Evolutionary conservation across 1,140 invertebrate genomes (phyloP).

Genomic region (Pseudomyrmex gracilis): DNA sequence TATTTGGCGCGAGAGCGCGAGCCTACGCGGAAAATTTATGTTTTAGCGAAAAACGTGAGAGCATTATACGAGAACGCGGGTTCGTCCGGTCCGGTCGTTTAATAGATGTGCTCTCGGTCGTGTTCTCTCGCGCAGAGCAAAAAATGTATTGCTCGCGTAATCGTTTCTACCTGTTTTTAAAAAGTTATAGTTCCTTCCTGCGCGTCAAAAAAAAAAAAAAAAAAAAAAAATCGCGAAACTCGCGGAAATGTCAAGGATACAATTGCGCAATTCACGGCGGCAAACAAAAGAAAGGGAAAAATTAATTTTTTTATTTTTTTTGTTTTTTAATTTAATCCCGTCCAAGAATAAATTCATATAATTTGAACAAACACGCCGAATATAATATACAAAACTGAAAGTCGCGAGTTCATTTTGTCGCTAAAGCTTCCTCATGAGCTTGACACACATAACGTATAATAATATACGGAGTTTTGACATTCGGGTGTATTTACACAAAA

Average conservation of each 20-base stretch:
- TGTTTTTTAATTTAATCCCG: conserved; percentile 48
- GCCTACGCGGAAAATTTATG: conserved; percentile 44
- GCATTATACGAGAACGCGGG: conserved; percentile 31
- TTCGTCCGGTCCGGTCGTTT: conserved; percentile 32
- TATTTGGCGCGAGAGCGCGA: conserved; percentile 23
- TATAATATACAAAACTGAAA: conserved; percentile 46
- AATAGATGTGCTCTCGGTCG: conserved; percentile 50
- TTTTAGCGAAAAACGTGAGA: conserved; percentile 44
- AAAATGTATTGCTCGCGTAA: conserved; percentile 60
- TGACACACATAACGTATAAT: not conserved
- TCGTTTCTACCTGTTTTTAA: conserved; percentile 55
- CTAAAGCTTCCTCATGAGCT: conserved; percentile 21
- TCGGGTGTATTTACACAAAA: conserved; percentile 38
- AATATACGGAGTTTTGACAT: not conserved
- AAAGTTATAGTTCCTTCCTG: conserved; percentile 61
- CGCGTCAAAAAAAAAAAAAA: not conserved
- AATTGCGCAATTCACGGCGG: conserved; percentile 54
- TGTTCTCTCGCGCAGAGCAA: conserved; percentile 13
- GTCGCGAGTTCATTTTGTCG: conserved; percentile 43
- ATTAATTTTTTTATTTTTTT: too few relatives aligned
- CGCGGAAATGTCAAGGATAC: conserved; percentile 40
- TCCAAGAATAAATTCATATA: conserved; percentile 47
- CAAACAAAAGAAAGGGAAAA: conserved; percentile 40
- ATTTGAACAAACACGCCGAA: conserved; percentile 51
- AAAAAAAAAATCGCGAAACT: conserved; percentile 23